These are phyloP conservation scores for Apteryx owenii DNA, from an alignment of 2,113 vertebrate species.

Conservation along the genomic window DNA sequence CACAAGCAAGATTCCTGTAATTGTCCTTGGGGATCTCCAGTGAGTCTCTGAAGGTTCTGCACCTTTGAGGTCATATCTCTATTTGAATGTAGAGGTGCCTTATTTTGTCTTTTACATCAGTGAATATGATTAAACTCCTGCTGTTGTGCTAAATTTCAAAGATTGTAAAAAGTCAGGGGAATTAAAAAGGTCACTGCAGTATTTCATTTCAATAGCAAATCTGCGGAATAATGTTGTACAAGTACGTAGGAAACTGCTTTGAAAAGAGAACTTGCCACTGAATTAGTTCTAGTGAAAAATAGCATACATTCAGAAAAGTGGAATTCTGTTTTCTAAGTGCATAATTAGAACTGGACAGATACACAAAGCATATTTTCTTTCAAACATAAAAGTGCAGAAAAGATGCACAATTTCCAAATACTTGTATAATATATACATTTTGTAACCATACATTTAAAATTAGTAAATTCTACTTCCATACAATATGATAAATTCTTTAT, in stretches of 20 bases:
- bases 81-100: conserved; percentile 74
- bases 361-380: neutral
- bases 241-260: conserved; percentile 53
- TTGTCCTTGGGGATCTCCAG: conserved; percentile 34
- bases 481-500: neutral
- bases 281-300: conserved; percentile 49
- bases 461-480: neutral
- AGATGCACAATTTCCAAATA: neutral
- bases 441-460: neutral
- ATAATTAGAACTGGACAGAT: neutral
- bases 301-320: neutral
- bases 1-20: neutral
- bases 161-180: conserved; percentile 81
- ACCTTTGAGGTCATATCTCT: conserved; percentile 71
- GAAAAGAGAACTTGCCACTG: conserved; percentile 43
- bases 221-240: conserved; percentile 70
- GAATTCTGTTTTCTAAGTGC: neutral
- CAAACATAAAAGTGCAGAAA: neutral
- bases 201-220: conserved; percentile 80
- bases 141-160: conserved; percentile 82
- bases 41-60: conserved; percentile 34
- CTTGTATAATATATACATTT: neutral
- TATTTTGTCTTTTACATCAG: conserved; percentile 78
- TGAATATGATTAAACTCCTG: conserved; percentile 81
- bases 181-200: conserved; percentile 80